Evolutionary conservation across 2,888 invertebrate genomes (phyloP), one percentile per base, ranked within the genome.

Genomic region (Cotesia congregata): DNA sequence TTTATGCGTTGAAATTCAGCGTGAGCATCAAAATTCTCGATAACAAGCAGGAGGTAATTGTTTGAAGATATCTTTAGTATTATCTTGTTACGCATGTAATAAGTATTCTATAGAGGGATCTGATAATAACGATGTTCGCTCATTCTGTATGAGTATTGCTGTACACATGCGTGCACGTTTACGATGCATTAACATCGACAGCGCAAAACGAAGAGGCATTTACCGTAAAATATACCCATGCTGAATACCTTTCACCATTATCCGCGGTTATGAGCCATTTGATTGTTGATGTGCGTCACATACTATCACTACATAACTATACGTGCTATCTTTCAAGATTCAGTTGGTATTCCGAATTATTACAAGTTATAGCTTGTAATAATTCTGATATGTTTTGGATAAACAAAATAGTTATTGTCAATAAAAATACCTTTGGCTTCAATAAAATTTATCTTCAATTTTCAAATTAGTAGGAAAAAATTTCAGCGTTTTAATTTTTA

Each of bases 161-260:
- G 12, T 50, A 50, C 6, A 50, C 50, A 50, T 64, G 40, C 6
- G 61, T 50, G 40, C 20, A 38, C 62, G 40, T 72, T 72, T 20
- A 72, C 64, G 9, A 64, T 6, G 62, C 41, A 72, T 72, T 72
- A 72, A 17, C 41, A 40, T 41, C 64, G 12, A 40, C 62, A 50
- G 50, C 50, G 64, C 40, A 72, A 40, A 72, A 72, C 41, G 72
- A n/a, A 20, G 17, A 59, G 50, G 67, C 67, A 67, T 67, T 40
- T 67, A 15, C 67, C 40, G 67, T 40, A 7, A 40, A 39, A 38
- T 67, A n/a, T 5, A 69, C 15, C 17, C 69, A 15, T 15, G 17
- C 15, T 40, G 15, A 12, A 67, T 67, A 12, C 38, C 7, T 67
- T 39, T 67, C 50, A 12, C 20, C 62, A 62, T 20, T 62, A 62